Percentiles rank a stretch among this genome's conserved stretches.
Evolutionary conservation across 1,140 invertebrate species (phyloP).

Genomic region (Archivesica marissinica): DNA sequence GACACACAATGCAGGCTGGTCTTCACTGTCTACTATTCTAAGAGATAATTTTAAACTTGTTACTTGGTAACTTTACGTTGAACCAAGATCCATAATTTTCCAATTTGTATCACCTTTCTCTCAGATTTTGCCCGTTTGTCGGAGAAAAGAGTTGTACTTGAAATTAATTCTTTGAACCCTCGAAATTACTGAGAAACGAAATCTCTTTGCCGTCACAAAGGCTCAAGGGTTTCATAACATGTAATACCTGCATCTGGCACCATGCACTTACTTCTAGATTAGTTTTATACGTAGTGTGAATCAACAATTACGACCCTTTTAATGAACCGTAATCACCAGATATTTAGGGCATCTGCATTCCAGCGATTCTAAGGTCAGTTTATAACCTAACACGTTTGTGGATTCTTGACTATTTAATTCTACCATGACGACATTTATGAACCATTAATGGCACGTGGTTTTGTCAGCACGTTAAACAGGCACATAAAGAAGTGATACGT

Average conservation of each 20-base stretch:
- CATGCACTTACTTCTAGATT: conserved; percentile 32
- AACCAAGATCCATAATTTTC: conserved; percentile 37
- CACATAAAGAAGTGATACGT: background rate
- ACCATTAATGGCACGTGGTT: conserved; percentile 16
- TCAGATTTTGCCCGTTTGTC: conserved; percentile 38
- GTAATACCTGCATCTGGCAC: conserved; percentile 8
- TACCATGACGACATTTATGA: conserved; percentile 45
- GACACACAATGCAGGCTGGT: conserved; percentile 10
- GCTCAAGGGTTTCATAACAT: conserved; percentile 38
- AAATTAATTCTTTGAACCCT: conserved; percentile 10
- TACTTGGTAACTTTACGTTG: conserved; percentile 26
- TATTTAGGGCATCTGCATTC: background rate
- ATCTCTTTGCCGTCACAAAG: background rate
- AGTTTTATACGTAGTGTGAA: conserved; percentile 21
- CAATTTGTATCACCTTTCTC: conserved; percentile 53
- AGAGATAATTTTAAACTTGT: conserved; percentile 38
- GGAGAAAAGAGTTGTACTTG: conserved; percentile 19
- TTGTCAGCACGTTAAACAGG: background rate
- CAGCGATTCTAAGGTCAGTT: conserved; percentile 10
- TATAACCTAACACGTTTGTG: conserved; percentile 57
- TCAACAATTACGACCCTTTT: background rate
- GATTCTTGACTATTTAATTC: conserved; percentile 12
- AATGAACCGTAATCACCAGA: conserved; percentile 37
- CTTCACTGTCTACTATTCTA: conserved; percentile 33
- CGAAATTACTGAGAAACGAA: conserved; percentile 12